A percentile compares a stretch with the other conserved stretches of the same genome.
phyloP scores from a whole-genome alignment of 2,888 invertebrate species.

The Drosophila kanekoi region DNA sequence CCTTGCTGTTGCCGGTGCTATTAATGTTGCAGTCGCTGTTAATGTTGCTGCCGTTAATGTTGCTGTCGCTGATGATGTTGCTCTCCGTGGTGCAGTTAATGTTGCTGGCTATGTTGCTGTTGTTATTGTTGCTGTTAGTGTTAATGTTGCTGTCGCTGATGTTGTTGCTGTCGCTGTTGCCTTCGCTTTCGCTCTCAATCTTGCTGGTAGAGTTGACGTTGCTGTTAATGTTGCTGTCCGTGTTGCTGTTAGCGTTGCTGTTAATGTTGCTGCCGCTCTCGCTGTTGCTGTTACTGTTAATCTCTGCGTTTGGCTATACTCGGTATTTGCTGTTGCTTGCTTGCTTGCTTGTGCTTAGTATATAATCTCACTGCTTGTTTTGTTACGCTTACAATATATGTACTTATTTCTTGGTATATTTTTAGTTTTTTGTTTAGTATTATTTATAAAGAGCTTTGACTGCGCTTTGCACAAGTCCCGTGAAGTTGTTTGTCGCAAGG shows the following conservation, averaged over 20 bases:
- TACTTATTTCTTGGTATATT: constrained; percentile 59
- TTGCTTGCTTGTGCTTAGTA: constrained; percentile 66
- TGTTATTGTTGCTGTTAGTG: constrained; percentile 38
- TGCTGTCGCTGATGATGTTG: constrained; percentile 27
- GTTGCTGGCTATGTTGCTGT: constrained; percentile 14
- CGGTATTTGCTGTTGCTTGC: constrained; percentile 23
- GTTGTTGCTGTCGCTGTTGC: constrained; percentile 13
- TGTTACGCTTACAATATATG: constrained; percentile 60
- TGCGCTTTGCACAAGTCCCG: constrained; percentile 85
- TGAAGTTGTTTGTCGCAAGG: constrained; percentile 57
- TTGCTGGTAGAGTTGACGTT: constrained; percentile 5
- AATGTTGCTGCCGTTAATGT: no score
- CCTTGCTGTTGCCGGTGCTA: constrained; percentile 1
- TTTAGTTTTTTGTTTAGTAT: constrained; percentile 42
- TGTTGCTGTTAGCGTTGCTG: constrained; percentile 21
- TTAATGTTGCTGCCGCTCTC: constrained; percentile 24
- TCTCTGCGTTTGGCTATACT: constrained; percentile 9
- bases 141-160: constrained; percentile 11
- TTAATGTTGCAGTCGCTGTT: constrained; percentile 18
- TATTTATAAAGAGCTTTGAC: constrained; percentile 75
- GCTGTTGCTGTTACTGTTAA: constrained; percentile 14
- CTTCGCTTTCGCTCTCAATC: constrained; percentile 21
- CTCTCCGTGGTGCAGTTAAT: constrained; percentile 12
- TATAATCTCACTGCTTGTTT: constrained; percentile 82
- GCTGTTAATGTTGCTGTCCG: constrained; percentile 17